Percentiles rank a stretch among this genome's conserved stretches.
Conservation (phyloP, 92 coral and sea anemone genomes). For the Diadumene lineata region DNA sequence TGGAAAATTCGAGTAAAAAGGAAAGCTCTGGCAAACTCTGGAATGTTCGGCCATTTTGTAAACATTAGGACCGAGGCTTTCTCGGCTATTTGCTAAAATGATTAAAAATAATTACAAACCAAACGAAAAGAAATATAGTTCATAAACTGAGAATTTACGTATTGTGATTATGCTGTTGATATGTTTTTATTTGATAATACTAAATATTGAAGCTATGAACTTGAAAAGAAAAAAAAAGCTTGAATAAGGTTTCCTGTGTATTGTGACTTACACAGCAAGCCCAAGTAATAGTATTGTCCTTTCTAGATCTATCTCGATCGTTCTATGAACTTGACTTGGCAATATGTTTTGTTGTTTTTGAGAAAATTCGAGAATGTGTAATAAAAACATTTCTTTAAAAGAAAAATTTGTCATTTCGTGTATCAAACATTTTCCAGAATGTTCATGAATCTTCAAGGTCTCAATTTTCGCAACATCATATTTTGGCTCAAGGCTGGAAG, state of each 20-base stretch:
- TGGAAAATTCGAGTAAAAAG: background rate
- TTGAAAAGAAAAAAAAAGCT: background rate
- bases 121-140: background rate
- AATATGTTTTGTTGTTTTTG: no score
- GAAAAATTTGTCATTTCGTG: no score
- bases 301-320: background rate
- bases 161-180: background rate
- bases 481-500: no score
- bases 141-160: background rate
- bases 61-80: constrained; percentile 18
- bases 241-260: constrained; percentile 3
- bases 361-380: no score
- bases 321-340: background rate
- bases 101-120: background rate
- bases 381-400: no score
- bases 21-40: background rate
- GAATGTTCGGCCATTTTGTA: constrained; percentile 29
- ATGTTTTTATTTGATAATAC: no score
- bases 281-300: background rate
- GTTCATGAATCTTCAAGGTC: no score
- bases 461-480: no score
- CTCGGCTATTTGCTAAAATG: background rate
- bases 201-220: background rate
- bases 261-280: background rate
- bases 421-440: no score